These are phyloP conservation scores for Limonius californicus DNA, from an alignment of 1,140 invertebrate species.

Conservation along the genomic window DNA sequence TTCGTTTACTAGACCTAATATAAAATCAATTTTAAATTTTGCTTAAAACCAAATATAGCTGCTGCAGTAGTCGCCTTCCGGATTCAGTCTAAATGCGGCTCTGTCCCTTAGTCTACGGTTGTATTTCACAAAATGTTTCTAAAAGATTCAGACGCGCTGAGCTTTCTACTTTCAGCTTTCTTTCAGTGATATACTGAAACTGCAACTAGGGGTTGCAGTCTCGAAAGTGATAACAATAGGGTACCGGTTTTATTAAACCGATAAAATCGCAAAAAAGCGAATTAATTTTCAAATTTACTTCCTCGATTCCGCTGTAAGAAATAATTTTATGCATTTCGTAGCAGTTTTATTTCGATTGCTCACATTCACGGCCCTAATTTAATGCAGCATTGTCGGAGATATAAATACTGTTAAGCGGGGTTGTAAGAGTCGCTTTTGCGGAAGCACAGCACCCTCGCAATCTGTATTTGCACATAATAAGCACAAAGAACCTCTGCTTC, in stretches of 20 bases:
- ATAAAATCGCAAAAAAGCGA: slow-evolving; percentile 5
- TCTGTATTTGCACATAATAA: slow-evolving; percentile 21
- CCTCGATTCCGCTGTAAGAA: not conserved
- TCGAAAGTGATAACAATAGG: slow-evolving; percentile 2
- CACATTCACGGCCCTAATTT: slow-evolving; percentile 8
- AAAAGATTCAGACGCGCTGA: too few relatives aligned
- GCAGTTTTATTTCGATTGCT: slow-evolving; percentile 13
- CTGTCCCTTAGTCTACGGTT: too few relatives aligned
- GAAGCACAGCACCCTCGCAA: slow-evolving; percentile 9
- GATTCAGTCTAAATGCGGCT: too few relatives aligned
- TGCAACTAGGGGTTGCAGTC: not conserved
- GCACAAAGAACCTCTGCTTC: slow-evolving; percentile 17
- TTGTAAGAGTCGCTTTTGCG: not conserved
- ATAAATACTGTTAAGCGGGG: slow-evolving; percentile 12
- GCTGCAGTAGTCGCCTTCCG: too few relatives aligned
- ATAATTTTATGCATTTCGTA: slow-evolving; percentile 4
- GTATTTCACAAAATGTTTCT: too few relatives aligned
- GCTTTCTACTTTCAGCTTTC: not conserved
- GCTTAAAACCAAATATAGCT: too few relatives aligned
- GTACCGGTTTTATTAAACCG: not conserved
- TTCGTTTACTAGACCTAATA: too few relatives aligned
- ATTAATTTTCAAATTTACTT: slow-evolving; percentile 6
- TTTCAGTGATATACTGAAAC: not conserved
- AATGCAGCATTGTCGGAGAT: slow-evolving; percentile 6
- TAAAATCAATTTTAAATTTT: too few relatives aligned